A percentile compares a stretch with the other conserved stretches of the same genome.
phyloP scores from a whole-genome alignment of 2,888 invertebrate species.

The Mesorhabditis belari region DNA sequence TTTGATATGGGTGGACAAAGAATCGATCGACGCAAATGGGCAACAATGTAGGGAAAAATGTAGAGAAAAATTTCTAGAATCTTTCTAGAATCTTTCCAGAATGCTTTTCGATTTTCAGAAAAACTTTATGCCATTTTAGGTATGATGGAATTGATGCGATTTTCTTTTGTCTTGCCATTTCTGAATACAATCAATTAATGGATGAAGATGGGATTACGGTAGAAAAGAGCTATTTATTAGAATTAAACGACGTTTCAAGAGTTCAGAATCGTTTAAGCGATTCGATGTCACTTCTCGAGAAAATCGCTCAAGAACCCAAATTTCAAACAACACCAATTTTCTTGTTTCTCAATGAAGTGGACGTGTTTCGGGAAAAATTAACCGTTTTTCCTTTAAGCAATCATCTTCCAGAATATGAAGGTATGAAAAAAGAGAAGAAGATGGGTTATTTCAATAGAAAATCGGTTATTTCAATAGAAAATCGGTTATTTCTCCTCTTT shows the following conservation, averaged over 20 bases:
- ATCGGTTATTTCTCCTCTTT: neutral
- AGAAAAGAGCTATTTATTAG: neutral
- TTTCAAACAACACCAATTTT: conserved; percentile 30
- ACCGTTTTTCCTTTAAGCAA: conserved; percentile 22
- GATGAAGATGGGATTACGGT: conserved; percentile 26
- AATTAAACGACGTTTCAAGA: neutral
- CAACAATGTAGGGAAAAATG: conserved; percentile 11
- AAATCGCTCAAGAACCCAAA: conserved; percentile 26
- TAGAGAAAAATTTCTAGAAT: neutral
- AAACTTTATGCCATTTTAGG: no score
- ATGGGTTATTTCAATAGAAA: no score
- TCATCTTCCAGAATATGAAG: conserved; percentile 22
- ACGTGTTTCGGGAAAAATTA: conserved; percentile 41
- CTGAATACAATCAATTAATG: conserved; percentile 43
- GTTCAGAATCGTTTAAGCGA: conserved; percentile 34
- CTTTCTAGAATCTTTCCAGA: neutral
- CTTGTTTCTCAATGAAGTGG: conserved; percentile 41
- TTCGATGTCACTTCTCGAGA: conserved; percentile 24
- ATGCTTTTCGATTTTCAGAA: no score
- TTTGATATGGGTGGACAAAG: conserved; percentile 37
- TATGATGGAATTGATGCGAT: conserved; percentile 46
- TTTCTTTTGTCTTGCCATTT: conserved; percentile 43
- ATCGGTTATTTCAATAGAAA: no score
- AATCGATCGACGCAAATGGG: conserved; percentile 38
- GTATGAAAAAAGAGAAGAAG: conserved; percentile 7